phyloP scores from a whole-genome alignment of 2,113 vertebrate genomes.

The Sebastes fasciatus region DNA sequence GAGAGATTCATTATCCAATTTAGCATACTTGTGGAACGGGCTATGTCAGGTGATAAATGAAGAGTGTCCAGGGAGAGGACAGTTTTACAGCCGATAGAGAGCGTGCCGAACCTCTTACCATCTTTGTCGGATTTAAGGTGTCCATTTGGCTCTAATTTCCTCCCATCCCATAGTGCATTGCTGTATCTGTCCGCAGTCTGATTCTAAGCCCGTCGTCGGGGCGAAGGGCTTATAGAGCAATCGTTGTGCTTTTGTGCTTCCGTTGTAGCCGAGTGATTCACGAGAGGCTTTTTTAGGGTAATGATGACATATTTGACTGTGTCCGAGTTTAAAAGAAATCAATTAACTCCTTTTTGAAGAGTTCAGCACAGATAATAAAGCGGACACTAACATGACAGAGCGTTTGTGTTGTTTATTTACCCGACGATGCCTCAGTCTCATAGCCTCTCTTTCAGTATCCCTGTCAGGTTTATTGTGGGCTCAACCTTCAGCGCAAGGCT shows the following conservation, averaged over 20 bases:
- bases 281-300: conserved; percentile 67
- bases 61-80: conserved; percentile 53
- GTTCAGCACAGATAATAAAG: conserved; percentile 70
- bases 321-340: conserved; percentile 74
- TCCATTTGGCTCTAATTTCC: conserved; percentile 48
- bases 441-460: conserved; percentile 41
- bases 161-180: conserved; percentile 12
- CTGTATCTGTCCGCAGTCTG: conserved; percentile 13
- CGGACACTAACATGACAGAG: conserved; percentile 54
- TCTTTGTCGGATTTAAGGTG: conserved; percentile 56
- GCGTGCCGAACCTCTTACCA: conserved; percentile 23
- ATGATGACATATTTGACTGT: conserved; percentile 77
- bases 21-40: conserved; percentile 53
- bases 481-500: conserved; percentile 65
- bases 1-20: conserved; percentile 77
- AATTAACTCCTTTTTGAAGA: conserved; percentile 71
- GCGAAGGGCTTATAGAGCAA: conserved; percentile 28
- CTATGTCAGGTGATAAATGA: conserved; percentile 69
- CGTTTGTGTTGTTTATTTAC: conserved; percentile 72
- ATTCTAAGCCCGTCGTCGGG: conserved; percentile 10
- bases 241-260: conserved; percentile 36
- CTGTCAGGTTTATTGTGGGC: conserved; percentile 73
- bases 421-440: conserved; percentile 33
- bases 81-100: conserved; percentile 63
- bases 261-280: conserved; percentile 65